These are phyloP conservation scores for Myiozetetes cayanensis DNA, from an alignment of 2,113 vertebrate species.

Conservation along the genomic window DNA sequence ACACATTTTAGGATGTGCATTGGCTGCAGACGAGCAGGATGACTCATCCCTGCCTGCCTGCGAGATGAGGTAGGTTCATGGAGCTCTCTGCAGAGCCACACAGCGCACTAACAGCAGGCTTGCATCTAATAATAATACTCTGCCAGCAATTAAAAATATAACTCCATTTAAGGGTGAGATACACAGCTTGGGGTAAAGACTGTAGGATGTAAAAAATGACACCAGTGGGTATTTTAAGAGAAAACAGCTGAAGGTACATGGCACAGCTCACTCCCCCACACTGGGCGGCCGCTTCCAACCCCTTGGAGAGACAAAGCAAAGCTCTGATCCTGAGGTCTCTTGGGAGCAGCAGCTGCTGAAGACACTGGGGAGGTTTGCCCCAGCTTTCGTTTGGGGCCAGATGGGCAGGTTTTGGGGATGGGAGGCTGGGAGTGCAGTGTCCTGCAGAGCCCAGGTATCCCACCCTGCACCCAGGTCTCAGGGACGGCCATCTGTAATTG, in stretches of 20 bases:
- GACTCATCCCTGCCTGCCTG: slow-evolving; percentile 25
- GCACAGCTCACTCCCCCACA: rapidly evolving
- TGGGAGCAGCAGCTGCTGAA: background rate
- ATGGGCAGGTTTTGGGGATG: background rate
- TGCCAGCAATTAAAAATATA: slow-evolving; percentile 54
- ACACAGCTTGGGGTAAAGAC: slow-evolving; percentile 41
- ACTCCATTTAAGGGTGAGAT: slow-evolving; percentile 56
- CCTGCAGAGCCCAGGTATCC: background rate
- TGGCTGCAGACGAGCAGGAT: background rate
- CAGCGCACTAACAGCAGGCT: background rate
- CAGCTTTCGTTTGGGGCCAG: background rate
- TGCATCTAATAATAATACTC: slow-evolving; percentile 11
- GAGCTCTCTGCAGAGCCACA: slow-evolving; percentile 1
- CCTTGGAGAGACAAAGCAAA: background rate
- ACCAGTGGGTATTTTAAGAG: slow-evolving; percentile 59
- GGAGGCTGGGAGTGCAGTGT: background rate
- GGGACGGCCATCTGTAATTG: background rate
- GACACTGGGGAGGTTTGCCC: background rate
- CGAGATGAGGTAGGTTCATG: background rate
- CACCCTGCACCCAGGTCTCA: background rate
- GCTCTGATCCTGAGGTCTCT: rapidly evolving
- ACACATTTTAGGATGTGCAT: background rate
- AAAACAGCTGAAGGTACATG: slow-evolving; percentile 42
- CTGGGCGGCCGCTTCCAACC: rapidly evolving
- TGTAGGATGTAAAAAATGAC: slow-evolving; percentile 58